phyloP scores from a whole-genome alignment of 2,113 vertebrate genomes.

The Mugil cephalus region DNA sequence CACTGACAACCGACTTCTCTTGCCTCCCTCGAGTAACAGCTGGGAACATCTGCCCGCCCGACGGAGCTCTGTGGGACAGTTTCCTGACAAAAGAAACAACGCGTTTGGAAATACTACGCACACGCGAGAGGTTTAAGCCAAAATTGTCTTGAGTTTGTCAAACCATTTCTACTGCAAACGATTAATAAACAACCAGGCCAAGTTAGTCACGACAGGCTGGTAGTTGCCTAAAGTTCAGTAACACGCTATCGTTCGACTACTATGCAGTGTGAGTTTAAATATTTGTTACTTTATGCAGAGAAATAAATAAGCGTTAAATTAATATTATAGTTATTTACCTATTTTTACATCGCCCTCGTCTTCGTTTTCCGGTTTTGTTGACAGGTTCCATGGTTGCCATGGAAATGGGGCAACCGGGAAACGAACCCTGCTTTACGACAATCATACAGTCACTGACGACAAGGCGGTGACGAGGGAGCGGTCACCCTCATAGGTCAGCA shows the following conservation, averaged over 20 bases:
- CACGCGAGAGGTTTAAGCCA: too few species aligned
- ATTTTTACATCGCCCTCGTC: conserved; percentile 28
- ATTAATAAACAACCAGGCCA: too few species aligned
- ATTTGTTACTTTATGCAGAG: not conserved
- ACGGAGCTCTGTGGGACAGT: not conserved
- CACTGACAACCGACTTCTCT: not conserved
- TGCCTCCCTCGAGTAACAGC: conserved; percentile 20
- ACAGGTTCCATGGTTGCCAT: conserved; percentile 48
- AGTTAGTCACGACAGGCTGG: too few species aligned
- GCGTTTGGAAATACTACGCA: not conserved
- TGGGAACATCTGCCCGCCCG: conserved; percentile 27
- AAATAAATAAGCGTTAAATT: not conserved
- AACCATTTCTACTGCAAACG: too few species aligned
- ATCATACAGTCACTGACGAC: too few species aligned
- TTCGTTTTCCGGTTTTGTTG: conserved; percentile 49
- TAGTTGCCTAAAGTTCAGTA: too few species aligned
- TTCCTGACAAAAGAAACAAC: conserved; percentile 18
- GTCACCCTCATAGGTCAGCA: too few species aligned
- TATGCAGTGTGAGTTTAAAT: too few species aligned
- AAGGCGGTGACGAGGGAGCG: too few species aligned
- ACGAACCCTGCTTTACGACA: not conserved
- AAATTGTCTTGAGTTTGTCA: too few species aligned
- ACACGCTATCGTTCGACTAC: not conserved
- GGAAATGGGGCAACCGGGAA: conserved; percentile 30
- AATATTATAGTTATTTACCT: conserved; percentile 9